These are phyloP conservation scores for Rugalucina vietnamica DNA, from an alignment of 2,888 invertebrate genomes.

Conservation along the genomic window DNA sequence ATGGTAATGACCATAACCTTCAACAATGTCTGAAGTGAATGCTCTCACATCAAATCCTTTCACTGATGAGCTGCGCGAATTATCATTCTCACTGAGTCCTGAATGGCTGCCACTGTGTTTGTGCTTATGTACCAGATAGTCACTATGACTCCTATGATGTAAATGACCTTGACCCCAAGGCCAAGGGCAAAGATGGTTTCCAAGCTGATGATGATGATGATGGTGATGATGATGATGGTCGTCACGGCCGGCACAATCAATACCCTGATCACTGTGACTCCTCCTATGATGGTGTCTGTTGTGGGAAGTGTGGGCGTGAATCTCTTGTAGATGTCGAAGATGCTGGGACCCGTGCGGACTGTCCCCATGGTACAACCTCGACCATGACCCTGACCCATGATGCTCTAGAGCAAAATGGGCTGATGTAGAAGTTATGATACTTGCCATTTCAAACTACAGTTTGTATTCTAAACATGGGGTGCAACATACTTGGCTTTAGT, in stretches of 20 bases:
- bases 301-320: not conserved
- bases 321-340: not conserved
- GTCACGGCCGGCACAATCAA: not conserved
- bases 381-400: conserved; percentile 53
- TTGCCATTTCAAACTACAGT: conserved; percentile 44
- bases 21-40: not conserved
- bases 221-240: conserved; percentile 9
- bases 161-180: not conserved
- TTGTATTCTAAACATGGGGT: too few species aligned
- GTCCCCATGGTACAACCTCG: conserved; percentile 7
- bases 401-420: conserved; percentile 68
- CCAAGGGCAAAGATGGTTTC: not conserved
- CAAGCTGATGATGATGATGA: not conserved
- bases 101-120: not conserved
- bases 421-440: conserved; percentile 66
- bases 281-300: not conserved
- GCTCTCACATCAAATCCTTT: not conserved
- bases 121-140: not conserved
- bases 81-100: not conserved
- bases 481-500: too few species aligned
- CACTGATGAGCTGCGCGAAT: not conserved
- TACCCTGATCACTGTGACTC: conserved; percentile 31
- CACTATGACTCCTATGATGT: not conserved
- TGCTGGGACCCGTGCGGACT: not conserved
- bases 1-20: not conserved